phyloP scores from a whole-genome alignment of 2,113 vertebrate species.

The Heterotis niloticus region DNA sequence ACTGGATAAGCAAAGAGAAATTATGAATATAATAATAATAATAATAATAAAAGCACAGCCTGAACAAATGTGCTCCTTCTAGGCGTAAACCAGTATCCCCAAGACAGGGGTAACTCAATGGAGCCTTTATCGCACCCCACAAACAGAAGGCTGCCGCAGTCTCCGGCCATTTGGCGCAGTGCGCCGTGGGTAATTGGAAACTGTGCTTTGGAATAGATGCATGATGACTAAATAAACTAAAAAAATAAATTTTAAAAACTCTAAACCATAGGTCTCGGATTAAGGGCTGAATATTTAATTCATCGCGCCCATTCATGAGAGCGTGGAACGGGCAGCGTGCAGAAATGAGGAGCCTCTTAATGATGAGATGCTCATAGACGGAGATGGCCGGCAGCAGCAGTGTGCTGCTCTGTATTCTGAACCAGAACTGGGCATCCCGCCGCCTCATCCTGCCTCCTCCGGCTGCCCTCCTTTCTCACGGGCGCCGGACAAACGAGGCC shows the following conservation, averaged over 20 bases:
- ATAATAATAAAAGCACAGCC: too few relatives aligned
- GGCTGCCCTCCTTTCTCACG: constrained; percentile 23
- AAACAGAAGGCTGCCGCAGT: not conserved
- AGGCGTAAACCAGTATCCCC: too few relatives aligned
- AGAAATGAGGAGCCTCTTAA: not conserved
- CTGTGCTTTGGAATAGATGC: not conserved
- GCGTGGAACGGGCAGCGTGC: too few relatives aligned
- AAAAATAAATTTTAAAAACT: not conserved
- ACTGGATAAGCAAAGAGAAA: too few relatives aligned
- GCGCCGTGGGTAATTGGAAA: not conserved
- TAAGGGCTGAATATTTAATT: not conserved
- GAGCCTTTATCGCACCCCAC: not conserved
- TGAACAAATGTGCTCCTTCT: too few relatives aligned
- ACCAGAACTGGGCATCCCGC: not conserved
- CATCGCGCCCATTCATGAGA: not conserved
- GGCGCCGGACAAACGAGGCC: constrained; percentile 31
- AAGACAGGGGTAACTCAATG: not conserved
- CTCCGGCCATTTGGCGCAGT: not conserved
- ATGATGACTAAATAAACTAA: not conserved
- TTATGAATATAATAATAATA: too few relatives aligned
- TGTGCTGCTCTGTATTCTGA: constrained; percentile 30
- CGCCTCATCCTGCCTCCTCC: too few relatives aligned
- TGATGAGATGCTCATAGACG: not conserved
- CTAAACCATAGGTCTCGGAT: not conserved
- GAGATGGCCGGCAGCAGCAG: constrained; percentile 7